These are phyloP conservation scores for Trigoniulus corallinus DNA, from an alignment of 1,140 invertebrate species.

Conservation along the genomic window DNA sequence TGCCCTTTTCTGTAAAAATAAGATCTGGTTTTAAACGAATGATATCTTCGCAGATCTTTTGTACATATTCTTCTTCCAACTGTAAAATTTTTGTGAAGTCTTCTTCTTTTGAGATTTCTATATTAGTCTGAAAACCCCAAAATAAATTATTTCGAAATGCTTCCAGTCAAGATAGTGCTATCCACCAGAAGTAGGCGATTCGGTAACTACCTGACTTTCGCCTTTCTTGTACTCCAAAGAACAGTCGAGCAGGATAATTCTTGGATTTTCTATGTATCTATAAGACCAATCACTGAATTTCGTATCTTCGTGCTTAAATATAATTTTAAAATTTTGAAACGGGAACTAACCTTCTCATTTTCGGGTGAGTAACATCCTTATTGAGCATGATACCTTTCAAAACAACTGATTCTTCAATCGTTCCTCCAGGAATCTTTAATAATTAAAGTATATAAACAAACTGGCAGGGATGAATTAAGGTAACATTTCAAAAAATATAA, in stretches of 20 bases:
- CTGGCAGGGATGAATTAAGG: neutral
- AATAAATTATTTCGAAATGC: no score
- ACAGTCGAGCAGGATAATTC: slow-evolving; percentile 90
- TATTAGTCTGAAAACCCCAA: slow-evolving; percentile 53
- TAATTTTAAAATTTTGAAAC: neutral
- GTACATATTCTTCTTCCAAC: slow-evolving; percentile 88
- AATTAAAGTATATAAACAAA: slow-evolving; percentile 2
- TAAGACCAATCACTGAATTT: slow-evolving; percentile 4
- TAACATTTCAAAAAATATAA: slow-evolving; percentile 5
- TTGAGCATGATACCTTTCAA: slow-evolving; percentile 94
- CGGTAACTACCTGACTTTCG: slow-evolving; percentile 51
- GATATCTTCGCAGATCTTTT: slow-evolving; percentile 83
- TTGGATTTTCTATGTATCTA: slow-evolving; percentile 83
- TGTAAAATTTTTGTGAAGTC: slow-evolving; percentile 88
- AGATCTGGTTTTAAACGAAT: slow-evolving; percentile 90
- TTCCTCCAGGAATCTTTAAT: slow-evolving; percentile 70
- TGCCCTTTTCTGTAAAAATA: slow-evolving; percentile 95
- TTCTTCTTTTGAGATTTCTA: slow-evolving; percentile 87
- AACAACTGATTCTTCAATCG: slow-evolving; percentile 88
- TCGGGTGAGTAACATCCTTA: slow-evolving; percentile 96
- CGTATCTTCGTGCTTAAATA: neutral
- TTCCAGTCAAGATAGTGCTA: no score
- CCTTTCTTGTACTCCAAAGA: slow-evolving; percentile 97
- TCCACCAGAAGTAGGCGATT: neutral
- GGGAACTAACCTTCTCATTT: slow-evolving; percentile 64